Evolutionary conservation across 2,113 vertebrate species (phyloP).

Genomic region (Xyrauchen texanus): DNA sequence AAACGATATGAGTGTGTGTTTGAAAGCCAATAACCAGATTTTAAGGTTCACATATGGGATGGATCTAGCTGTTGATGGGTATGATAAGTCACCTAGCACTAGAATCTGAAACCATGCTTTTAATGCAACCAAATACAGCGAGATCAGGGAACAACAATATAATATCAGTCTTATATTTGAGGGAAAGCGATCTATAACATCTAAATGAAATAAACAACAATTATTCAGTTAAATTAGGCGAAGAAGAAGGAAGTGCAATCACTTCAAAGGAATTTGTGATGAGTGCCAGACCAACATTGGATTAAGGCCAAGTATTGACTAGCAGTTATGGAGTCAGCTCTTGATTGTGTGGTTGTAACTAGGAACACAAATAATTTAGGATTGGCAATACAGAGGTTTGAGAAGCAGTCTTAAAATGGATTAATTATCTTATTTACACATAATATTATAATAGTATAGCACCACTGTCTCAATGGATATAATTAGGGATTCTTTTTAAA

Average conservation of each 20-base stretch:
- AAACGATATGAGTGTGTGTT: conserved; percentile 44
- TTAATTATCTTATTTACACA: background rate
- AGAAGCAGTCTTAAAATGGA: background rate
- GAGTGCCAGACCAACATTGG: conserved; percentile 5
- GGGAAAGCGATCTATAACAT: background rate
- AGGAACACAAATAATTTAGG: background rate
- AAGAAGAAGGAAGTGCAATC: conserved; percentile 4
- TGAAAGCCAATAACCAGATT: conserved; percentile 21
- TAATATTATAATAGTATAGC: too few species aligned
- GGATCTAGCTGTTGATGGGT: background rate
- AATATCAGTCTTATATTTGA: background rate
- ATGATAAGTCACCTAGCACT: background rate
- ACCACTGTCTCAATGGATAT: too few species aligned
- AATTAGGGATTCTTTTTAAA: too few species aligned
- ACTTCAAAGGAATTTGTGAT: conserved; percentile 37
- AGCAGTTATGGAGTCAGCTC: conserved; percentile 37
- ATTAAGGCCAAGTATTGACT: conserved; percentile 30
- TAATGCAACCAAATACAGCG: conserved; percentile 5
- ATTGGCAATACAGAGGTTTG: background rate
- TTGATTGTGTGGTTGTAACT: conserved; percentile 43
- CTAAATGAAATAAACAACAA: conserved; percentile 12
- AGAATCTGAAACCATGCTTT: background rate
- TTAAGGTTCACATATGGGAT: conserved; percentile 21
- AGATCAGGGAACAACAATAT: background rate
- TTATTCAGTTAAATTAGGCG: conserved; percentile 14